Evolutionary conservation across 2,888 invertebrate species (phyloP).

Genomic region (Ctenicera cuprea): DNA sequence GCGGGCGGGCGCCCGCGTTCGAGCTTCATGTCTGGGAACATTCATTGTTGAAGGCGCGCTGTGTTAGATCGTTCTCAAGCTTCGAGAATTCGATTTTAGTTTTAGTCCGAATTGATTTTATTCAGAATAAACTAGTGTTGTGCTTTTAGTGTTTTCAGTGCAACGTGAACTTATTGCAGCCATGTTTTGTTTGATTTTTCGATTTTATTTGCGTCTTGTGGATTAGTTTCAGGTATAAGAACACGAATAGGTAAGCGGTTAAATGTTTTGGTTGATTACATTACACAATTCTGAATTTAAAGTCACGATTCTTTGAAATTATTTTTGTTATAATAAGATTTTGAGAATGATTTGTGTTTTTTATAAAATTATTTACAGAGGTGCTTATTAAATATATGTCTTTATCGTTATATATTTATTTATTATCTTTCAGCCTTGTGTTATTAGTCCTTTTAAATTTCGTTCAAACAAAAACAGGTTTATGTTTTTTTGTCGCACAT

Average conservation of each 20-base stretch:
- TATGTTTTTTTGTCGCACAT: too few relatives aligned
- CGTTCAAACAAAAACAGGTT: too few relatives aligned
- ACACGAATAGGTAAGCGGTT: conserved; percentile 3
- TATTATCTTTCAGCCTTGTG: too few relatives aligned
- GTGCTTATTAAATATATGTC: too few relatives aligned
- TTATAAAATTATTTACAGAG: too few relatives aligned
- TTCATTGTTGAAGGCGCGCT: conserved; percentile 53
- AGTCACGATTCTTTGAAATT: conserved; percentile 19
- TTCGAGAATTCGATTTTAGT: conserved; percentile 48
- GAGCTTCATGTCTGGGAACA: conserved; percentile 55
- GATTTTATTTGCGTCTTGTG: conserved; percentile 22
- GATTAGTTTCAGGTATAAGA: conserved; percentile 20
- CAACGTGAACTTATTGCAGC: background rate
- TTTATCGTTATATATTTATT: too few relatives aligned
- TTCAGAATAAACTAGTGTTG: conserved; percentile 26
- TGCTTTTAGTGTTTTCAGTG: conserved; percentile 8
- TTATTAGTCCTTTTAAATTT: too few relatives aligned
- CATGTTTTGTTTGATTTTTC: conserved; percentile 14
- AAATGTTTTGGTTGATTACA: conserved; percentile 22
- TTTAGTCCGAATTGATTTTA: conserved; percentile 25
- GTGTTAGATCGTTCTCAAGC: conserved; percentile 50
- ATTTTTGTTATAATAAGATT: background rate
- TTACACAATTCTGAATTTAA: conserved; percentile 31
- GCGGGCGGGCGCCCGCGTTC: conserved; percentile 54
- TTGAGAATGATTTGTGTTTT: too few relatives aligned